These are phyloP conservation scores for Epicauta chinensis DNA, from an alignment of 1,140 invertebrate genomes.

Conservation along the genomic window DNA sequence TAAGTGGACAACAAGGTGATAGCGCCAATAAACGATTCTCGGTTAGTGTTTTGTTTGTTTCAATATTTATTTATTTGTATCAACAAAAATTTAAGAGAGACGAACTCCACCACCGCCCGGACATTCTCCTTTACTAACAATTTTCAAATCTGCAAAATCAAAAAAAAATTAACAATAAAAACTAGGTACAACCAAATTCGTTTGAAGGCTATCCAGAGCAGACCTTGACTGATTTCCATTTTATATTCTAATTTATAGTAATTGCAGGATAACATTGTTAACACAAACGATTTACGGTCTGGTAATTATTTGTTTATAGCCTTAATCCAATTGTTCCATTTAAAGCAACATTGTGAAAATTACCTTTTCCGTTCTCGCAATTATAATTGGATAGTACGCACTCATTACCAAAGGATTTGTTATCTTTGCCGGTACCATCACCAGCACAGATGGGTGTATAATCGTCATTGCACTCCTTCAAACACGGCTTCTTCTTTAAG, in stretches of 20 bases:
- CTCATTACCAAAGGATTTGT: conserved; percentile 49
- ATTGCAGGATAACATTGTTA: conserved; percentile 1
- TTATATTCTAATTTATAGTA: neutral
- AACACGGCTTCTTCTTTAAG: conserved; percentile 40
- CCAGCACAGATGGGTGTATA: conserved; percentile 49
- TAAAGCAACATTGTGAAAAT: neutral
- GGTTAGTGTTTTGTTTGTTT: too few relatives aligned
- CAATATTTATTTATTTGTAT: too few relatives aligned
- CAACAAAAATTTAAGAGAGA: conserved; percentile 48
- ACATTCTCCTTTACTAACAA: conserved; percentile 49
- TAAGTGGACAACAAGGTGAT: too few relatives aligned
- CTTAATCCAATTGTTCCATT: too few relatives aligned
- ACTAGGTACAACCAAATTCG: neutral
- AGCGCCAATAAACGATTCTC: too few relatives aligned
- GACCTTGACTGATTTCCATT: conserved; percentile 3
- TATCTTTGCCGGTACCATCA: conserved; percentile 44
- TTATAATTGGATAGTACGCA: conserved; percentile 53
- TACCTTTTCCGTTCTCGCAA: conserved; percentile 51
- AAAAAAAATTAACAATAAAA: conserved; percentile 9
- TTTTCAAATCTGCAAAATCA: conserved; percentile 44
- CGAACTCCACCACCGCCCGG: conserved; percentile 48
- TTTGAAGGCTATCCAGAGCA: neutral
- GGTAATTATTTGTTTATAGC: neutral
- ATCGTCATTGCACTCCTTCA: conserved; percentile 43
- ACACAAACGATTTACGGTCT: neutral